Conservation (phyloP, 2,797 vertebrate genomes). For the Buphagus erythrorhynchus region DNA sequence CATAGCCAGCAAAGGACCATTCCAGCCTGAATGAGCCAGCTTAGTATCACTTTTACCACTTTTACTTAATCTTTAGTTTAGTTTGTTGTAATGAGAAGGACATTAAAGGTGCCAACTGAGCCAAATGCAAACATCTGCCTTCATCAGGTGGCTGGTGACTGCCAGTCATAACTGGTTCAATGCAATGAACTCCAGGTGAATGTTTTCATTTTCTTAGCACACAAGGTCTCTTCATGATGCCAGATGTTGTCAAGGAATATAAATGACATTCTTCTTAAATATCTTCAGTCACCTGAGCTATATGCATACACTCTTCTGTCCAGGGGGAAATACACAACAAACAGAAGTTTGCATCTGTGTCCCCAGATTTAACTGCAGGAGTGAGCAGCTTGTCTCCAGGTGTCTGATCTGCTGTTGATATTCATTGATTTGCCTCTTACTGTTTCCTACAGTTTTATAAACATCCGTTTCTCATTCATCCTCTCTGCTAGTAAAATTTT, state of each 20-base stretch:
- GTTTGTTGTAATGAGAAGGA: not conserved
- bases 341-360: not conserved
- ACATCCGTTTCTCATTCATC: not conserved
- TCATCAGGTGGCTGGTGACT: not conserved
- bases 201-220: not conserved
- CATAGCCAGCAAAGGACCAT: not conserved
- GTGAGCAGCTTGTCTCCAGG: not conserved
- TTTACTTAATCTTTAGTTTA: not conserved
- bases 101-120: not conserved
- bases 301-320: not conserved
- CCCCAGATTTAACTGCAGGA: not conserved
- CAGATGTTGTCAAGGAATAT: not conserved
- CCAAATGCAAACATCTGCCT: not conserved
- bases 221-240: not conserved
- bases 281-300: not conserved
- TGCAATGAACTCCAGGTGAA: not conserved
- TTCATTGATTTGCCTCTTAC: not conserved
- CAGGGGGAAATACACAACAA: not conserved
- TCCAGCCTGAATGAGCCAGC: not conserved
- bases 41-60: not conserved
- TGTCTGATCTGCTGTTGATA: not conserved
- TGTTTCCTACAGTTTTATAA: not conserved
- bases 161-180: not conserved
- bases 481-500: not conserved
- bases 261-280: not conserved